Percentiles rank a stretch among this genome's conserved stretches.
phyloP scores from a whole-genome alignment of 2,888 invertebrate species.

The Monoplex corrugatus region DNA sequence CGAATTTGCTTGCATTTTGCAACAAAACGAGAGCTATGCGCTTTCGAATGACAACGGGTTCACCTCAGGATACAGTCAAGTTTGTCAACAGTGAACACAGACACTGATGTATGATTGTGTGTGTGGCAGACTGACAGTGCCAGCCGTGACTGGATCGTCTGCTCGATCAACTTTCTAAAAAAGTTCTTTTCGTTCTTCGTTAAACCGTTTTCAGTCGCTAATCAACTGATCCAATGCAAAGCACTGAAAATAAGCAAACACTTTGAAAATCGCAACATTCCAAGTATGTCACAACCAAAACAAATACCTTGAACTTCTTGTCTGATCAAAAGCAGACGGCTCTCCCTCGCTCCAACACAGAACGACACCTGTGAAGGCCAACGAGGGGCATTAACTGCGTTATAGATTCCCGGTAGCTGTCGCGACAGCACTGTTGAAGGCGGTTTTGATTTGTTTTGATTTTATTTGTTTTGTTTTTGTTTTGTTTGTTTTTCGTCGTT shows the following conservation, averaged over 20 bases:
- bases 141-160: too few relatives aligned
- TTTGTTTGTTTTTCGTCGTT: too few relatives aligned
- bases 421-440: neutral
- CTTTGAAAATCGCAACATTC: neutral
- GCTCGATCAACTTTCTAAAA: neutral
- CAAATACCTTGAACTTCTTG: neutral
- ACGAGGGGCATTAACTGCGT: neutral
- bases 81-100: too few relatives aligned
- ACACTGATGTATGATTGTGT: too few relatives aligned
- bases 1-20: too few relatives aligned
- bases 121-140: too few relatives aligned
- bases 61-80: too few relatives aligned
- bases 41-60: too few relatives aligned
- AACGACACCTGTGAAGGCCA: constrained; percentile 15
- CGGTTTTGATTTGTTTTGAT: neutral
- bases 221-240: too few relatives aligned
- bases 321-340: constrained; percentile 34
- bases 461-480: neutral
- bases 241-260: neutral
- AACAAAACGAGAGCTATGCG: too few relatives aligned
- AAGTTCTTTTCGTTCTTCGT: neutral
- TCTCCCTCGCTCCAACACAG: constrained; percentile 30
- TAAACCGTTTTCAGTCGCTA: neutral
- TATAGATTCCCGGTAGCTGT: neutral
- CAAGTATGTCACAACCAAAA: neutral